Percentiles rank a stretch among this genome's conserved stretches.
Evolutionary conservation across 35 echinoderm and acorn worm species (phyloP).

Genomic region (Holothuria glaberrima): DNA sequence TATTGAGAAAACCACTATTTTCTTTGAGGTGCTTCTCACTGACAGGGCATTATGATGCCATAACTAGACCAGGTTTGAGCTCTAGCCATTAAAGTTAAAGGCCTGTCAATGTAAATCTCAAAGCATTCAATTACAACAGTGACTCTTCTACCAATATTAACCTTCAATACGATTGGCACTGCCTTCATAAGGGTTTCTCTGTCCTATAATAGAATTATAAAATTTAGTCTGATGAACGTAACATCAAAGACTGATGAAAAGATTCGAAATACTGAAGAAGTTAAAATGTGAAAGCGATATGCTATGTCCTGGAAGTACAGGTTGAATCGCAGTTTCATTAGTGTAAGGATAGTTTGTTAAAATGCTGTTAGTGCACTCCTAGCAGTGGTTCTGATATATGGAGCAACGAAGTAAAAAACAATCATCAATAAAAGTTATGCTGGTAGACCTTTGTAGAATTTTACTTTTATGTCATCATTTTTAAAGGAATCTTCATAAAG

Average conservation of each 20-base stretch:
- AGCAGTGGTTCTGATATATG: background rate
- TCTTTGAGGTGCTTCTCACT: constrained; percentile 29
- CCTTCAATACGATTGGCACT: background rate
- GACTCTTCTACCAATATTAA: background rate
- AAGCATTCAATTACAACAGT: background rate
- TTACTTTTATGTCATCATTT: constrained; percentile 6
- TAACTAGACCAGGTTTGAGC: constrained; percentile 36
- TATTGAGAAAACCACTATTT: background rate
- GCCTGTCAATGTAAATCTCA: constrained; percentile 20
- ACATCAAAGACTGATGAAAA: background rate
- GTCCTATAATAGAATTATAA: background rate
- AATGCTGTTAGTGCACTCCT: background rate
- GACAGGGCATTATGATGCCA: background rate
- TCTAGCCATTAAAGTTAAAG: background rate
- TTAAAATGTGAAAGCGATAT: constrained; percentile 14
- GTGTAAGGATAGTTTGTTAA: background rate
- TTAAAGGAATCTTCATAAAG: constrained; percentile 12
- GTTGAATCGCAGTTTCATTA: constrained; percentile 5
- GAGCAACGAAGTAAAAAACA: constrained; percentile 7
- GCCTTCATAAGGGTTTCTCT: background rate
- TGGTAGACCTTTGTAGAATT: constrained; percentile 22
- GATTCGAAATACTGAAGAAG: constrained; percentile 1
- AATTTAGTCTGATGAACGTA: background rate
- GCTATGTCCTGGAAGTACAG: constrained; percentile 3
- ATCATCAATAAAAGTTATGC: background rate